These are phyloP conservation scores for Sarotherodon lohbergeri DNA, from an alignment of 2,113 vertebrate genomes.

Conservation along the genomic window DNA sequence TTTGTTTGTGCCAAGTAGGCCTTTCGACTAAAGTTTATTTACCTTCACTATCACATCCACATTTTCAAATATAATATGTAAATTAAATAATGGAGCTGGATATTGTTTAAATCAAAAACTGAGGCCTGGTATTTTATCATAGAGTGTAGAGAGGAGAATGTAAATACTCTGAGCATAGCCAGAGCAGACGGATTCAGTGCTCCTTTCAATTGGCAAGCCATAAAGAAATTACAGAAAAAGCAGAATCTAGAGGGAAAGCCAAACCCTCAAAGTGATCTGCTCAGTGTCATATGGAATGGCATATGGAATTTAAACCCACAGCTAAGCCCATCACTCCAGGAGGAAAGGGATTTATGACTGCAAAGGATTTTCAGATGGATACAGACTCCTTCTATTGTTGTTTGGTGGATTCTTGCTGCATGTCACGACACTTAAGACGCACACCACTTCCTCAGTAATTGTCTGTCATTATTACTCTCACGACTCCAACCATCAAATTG, in stretches of 20 bases:
- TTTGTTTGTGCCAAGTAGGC: neutral
- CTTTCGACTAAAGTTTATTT: neutral
- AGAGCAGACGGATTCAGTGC: conserved; percentile 47
- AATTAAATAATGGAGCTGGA: neutral
- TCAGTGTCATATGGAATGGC: neutral
- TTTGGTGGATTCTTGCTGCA: neutral
- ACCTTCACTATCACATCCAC: neutral
- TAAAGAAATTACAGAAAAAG: conserved; percentile 31
- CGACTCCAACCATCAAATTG: neutral
- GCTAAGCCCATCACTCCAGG: neutral
- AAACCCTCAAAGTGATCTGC: conserved; percentile 24
- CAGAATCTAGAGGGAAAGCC: conserved; percentile 25
- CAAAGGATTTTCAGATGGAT: conserved; percentile 21
- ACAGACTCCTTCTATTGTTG: conserved; percentile 29
- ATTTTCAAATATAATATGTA: neutral
- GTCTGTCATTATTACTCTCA: neutral
- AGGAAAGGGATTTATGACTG: neutral
- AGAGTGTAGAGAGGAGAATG: conserved; percentile 10
- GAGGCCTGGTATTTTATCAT: conserved; percentile 27
- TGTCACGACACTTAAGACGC: neutral
- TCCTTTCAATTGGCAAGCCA: conserved; percentile 13
- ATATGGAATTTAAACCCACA: conserved; percentile 39
- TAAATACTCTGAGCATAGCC: conserved; percentile 1
- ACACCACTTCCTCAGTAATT: neutral
- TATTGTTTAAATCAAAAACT: neutral